Base-by-base conservation (phyloP, 2,888 invertebrate species). In the Notocelia uddmanniana region DNA sequence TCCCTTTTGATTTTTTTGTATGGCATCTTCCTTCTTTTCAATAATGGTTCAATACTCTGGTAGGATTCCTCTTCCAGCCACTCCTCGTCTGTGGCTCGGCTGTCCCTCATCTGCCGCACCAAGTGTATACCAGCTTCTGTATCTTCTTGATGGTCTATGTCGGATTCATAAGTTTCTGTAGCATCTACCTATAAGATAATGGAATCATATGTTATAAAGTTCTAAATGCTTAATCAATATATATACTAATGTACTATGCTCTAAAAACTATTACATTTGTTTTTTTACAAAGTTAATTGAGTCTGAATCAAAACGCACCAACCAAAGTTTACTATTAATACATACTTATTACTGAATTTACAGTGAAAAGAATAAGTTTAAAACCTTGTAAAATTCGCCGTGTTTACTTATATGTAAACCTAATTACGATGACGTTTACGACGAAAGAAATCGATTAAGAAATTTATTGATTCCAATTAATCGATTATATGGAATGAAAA, bases 1-100 rank as follows among this genome's bases (percentile, higher is more conserved):
- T 93, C 93, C 26, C 88, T 78, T 77, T 93, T 93, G 0, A 93
- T 88, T 68, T 85, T 88, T 45, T 80, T 85, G 73, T 83, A 89
- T 63, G 86, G 84, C 71, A 85, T 74, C 76, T 85, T 89, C 73
- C 87, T 89, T 0, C 79, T 83, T 68, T 85, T 86, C 0, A 87
- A 85, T 74, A 88, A 86, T 19, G 83, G 90, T 0, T 84, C 34
- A 82, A 83, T 78, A 70, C 83, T 79, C 76, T 85, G 80, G 74
- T 87, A 90, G 0, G 89, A 82, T 23, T 91, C 91, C 0, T 92
- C 92, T 41, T 91, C 93, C 0, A 93, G 79, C 93, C 93, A 93
- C 76, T 93, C 93, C 52, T 93, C 93, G 8, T 91, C 90, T 0
- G 90, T 86, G 5, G 80, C 84, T 21, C 82, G 76, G 37, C 78